Evolutionary conservation across 2,888 invertebrate species (phyloP).

Genomic region (Podotricha telesiphe): DNA sequence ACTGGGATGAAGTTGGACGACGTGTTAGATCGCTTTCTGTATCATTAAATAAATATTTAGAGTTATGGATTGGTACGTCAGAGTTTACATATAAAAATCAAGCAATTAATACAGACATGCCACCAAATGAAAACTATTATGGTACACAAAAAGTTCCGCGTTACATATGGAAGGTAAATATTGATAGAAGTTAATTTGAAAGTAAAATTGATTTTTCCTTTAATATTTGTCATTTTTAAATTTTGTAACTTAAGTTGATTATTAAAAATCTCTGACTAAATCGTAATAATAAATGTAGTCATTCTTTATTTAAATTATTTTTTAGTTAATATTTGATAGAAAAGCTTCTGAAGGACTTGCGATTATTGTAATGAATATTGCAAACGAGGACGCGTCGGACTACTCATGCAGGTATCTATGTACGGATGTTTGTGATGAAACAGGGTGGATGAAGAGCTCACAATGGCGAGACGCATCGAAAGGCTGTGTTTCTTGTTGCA

Average conservation of each 20-base stretch:
- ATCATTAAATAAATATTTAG: neutral
- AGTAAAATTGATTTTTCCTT: neutral
- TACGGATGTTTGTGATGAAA: conserved; percentile 52
- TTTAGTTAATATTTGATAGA: conserved; percentile 54
- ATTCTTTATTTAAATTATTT: conserved; percentile 14
- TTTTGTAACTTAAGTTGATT: too few relatives aligned
- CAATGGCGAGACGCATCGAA: conserved; percentile 50
- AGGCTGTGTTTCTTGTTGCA: conserved; percentile 62
- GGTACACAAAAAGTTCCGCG: neutral
- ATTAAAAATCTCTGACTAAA: too few relatives aligned
- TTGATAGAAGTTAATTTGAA: neutral
- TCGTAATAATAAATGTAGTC: too few relatives aligned
- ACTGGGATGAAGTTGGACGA: conserved; percentile 16
- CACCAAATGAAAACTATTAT: neutral
- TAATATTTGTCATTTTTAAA: neutral
- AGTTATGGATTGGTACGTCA: conserved; percentile 4
- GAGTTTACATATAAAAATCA: neutral
- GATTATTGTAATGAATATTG: conserved; percentile 61
- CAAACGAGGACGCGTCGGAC: conserved; percentile 49
- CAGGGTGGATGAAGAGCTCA: conserved; percentile 53
- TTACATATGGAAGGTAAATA: conserved; percentile 22
- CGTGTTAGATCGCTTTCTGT: conserved; percentile 2
- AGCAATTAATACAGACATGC: neutral
- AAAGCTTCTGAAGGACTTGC: conserved; percentile 47
- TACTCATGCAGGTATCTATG: conserved; percentile 50